Base-by-base conservation (phyloP, 53 echinoderm and acorn worm species). In the Echinometra lucunter region DNA sequence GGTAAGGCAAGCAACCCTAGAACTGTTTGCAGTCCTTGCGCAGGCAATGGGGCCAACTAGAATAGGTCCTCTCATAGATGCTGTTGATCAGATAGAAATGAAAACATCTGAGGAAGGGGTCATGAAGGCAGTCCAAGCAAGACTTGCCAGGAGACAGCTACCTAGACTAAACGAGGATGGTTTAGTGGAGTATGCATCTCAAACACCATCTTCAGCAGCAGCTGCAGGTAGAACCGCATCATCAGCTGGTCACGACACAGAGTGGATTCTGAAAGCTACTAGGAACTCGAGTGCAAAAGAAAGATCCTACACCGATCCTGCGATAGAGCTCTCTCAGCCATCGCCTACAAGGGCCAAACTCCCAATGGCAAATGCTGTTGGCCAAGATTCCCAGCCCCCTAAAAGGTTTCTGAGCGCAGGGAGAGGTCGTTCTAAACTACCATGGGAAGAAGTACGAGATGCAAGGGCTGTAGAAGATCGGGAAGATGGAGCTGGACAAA, bases 31-130 rank as follows among this genome's bases (percentile, higher is more conserved):
- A 66, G 99, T 98, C 78, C 96, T 99, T 44, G 99, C 99, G 12
- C 98, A 98, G 85, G 99, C 99, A 47, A 99, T 99, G 99, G 99
- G 99, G 23, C 98, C 99, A 35, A 97, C 95, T 27, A 95, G 96
- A 57, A 98, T 99, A 38, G 94, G 90, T 58, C 99, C 99, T 11
- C 97, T 99, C 93, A 98, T 99, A 53, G 96, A 96, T 95, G 99
- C 99, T 38, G 99, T 99, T 16, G 99, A 99, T 85, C 95, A 96
- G 88, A 96, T 99, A 30, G 99, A 98, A 92, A 91, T 99, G 49
- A 92, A 97, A 89, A 98, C 97, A 95, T 96, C 97, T 35, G 99
- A 98, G 60, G 99, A 99, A 44, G 99, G 99, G 17, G 98, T 99
- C 34, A 99, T 99, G 99, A 96, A 96, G 94, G 99, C 99, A 55